phyloP scores from a whole-genome alignment of 1,140 invertebrate genomes.

The Apis mellifera region Amel_HAv3.1 CM009942.2:1614001-1614500 shows the following conservation, averaged over 20 bases:
- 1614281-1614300: no score
- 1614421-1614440: no score
- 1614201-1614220: slow-evolving; percentile 25
- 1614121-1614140: slow-evolving; percentile 34
- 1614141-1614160: neutral
- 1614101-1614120: neutral
- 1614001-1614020: slow-evolving; percentile 46
- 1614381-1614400: no score
- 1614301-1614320: no score
- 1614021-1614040: slow-evolving; percentile 66
- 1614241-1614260: neutral
- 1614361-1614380: no score
- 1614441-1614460: no score
- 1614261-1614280: no score
- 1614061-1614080: slow-evolving; percentile 73
- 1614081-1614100: slow-evolving; percentile 60
- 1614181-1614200: slow-evolving; percentile 6
- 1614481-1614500: no score
- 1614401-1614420: no score
- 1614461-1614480: no score
- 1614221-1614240: neutral
- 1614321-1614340: no score
- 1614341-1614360: no score
- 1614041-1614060: slow-evolving; percentile 75
- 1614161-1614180: slow-evolving; percentile 16